Conservation (phyloP, 2,888 invertebrate species). For the Piscicola geometra region DNA sequence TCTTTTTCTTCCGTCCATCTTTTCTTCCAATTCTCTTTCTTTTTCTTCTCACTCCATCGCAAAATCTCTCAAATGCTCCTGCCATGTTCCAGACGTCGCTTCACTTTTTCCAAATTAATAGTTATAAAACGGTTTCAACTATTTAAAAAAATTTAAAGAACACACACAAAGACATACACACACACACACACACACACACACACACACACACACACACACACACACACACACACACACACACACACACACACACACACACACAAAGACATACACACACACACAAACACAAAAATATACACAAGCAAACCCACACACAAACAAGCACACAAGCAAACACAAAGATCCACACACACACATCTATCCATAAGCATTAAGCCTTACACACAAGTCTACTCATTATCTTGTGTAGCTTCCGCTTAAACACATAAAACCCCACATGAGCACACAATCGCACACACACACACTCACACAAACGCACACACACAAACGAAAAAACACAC, state of each 20-base stretch:
- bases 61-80: too few relatives aligned
- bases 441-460: constrained; percentile 23
- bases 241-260: constrained; percentile 32
- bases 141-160: not conserved
- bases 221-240: constrained; percentile 29
- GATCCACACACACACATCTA: constrained; percentile 26
- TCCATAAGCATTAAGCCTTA: constrained; percentile 17
- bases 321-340: constrained; percentile 28
- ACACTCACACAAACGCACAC: constrained; percentile 22
- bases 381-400: not conserved
- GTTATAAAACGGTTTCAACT: too few relatives aligned
- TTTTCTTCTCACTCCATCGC: too few relatives aligned
- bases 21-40: too few relatives aligned
- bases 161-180: not conserved
- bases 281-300: constrained; percentile 30
- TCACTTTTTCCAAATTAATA: too few relatives aligned
- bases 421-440: constrained; percentile 22
- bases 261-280: constrained; percentile 31
- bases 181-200: constrained; percentile 25
- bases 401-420: not conserved
- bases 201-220: constrained; percentile 27
- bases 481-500: constrained; percentile 14
- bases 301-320: constrained; percentile 29
- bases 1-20: too few relatives aligned
- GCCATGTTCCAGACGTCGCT: too few relatives aligned